These are phyloP conservation scores for Rhopalosiphum maidis DNA, from an alignment of 1,140 invertebrate genomes.

Conservation along the genomic window DNA sequence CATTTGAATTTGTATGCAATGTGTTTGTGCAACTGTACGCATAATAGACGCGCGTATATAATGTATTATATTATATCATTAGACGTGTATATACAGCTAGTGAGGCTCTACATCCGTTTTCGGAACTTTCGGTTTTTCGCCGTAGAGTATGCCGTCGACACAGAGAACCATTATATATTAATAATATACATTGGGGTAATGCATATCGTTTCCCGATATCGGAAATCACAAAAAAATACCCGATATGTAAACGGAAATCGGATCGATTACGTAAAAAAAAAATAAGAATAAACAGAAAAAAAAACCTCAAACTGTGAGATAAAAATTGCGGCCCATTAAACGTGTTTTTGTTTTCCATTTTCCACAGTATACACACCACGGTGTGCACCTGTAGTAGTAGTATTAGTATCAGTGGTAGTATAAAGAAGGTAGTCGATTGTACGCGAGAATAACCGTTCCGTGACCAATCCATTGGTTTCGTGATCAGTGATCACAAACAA, in stretches of 20 bases:
- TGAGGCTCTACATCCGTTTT: neutral
- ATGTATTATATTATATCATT: neutral
- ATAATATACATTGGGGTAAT: neutral
- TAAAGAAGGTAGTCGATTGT: neutral
- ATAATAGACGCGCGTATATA: neutral
- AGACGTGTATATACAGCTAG: neutral
- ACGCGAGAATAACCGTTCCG: neutral
- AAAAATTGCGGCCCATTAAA: slow-evolving; percentile 37
- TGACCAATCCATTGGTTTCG: slow-evolving; percentile 54
- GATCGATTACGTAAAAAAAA: slow-evolving; percentile 42
- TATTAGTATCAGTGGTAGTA: neutral
- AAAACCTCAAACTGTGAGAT: neutral
- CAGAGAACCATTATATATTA: neutral
- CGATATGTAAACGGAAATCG: slow-evolving; percentile 39
- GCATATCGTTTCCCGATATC: neutral
- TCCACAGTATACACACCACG: neutral
- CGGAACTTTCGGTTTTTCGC: neutral
- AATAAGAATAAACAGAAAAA: slow-evolving; percentile 1
- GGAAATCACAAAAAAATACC: neutral
- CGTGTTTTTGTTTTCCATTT: slow-evolving; percentile 40
- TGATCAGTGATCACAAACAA: slow-evolving; percentile 38
- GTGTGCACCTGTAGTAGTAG: neutral
- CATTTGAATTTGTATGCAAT: slow-evolving; percentile 20
- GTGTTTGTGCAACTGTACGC: neutral
- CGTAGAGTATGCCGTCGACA: neutral